Percentiles rank a stretch among this genome's conserved stretches.
These are phyloP conservation scores for Ianthella basta DNA, from an alignment of 37 sponge, comb jelly and placozoan genomes.

Conservation along the genomic window DNA sequence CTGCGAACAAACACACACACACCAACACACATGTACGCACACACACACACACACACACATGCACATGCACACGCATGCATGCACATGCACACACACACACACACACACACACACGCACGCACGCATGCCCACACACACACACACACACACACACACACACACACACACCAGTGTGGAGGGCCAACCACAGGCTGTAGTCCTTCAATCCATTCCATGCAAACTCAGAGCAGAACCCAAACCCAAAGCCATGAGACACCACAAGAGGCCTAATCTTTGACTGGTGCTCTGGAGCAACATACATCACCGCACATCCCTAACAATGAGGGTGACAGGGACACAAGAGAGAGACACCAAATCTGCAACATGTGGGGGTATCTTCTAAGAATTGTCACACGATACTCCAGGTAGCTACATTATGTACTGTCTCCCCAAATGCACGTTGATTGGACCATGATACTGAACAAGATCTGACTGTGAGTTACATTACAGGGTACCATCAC, in stretches of 20 bases:
- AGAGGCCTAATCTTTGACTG: conserved; percentile 63
- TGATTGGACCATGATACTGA: too few relatives aligned
- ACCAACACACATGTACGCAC: too few relatives aligned
- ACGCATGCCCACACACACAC: too few relatives aligned
- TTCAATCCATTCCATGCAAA: conserved; percentile 76
- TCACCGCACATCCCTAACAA: conserved; percentile 76
- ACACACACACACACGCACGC: too few relatives aligned
- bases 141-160: background rate
- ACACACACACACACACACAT: too few relatives aligned
- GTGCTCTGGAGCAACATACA: conserved; percentile 66
- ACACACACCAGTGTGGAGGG: conserved; percentile 42
- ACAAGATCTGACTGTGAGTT: too few relatives aligned
- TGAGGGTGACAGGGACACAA: background rate
- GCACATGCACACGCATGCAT: too few relatives aligned
- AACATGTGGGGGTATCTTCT: background rate
- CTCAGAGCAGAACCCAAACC: conserved; percentile 71
- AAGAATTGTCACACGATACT: background rate
- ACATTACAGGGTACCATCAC: too few relatives aligned
- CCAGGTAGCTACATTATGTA: too few relatives aligned
- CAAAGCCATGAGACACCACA: conserved; percentile 80
- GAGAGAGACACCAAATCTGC: background rate
- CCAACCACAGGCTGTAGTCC: conserved; percentile 47
- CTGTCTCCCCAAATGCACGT: too few relatives aligned
- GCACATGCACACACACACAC: too few relatives aligned
- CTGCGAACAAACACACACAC: too few relatives aligned